Conservation (phyloP, 2,113 vertebrate genomes). For the Hystrix cristata region DNA sequence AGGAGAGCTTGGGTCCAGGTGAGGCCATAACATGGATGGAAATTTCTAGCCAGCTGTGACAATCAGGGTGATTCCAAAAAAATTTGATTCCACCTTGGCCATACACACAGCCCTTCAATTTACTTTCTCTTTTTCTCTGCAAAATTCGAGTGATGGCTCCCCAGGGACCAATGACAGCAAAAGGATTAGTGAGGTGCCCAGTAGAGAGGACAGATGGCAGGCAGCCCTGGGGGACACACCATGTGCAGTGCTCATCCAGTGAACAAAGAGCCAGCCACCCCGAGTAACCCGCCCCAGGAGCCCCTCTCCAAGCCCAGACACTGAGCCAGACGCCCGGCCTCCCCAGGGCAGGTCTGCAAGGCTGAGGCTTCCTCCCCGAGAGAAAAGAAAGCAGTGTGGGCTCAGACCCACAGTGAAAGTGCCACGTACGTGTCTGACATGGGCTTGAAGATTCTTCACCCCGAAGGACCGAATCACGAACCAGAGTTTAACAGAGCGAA, state of each 20-base stretch:
- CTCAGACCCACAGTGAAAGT: background rate
- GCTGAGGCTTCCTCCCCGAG: background rate
- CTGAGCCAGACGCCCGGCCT: background rate
- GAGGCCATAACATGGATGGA: background rate
- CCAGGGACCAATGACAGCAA: background rate
- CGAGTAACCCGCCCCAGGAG: conserved; percentile 45
- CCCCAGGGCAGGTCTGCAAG: conserved; percentile 27
- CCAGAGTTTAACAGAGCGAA: conserved; percentile 98
- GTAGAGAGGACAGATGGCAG: background rate
- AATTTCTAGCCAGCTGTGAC: background rate
- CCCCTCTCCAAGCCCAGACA: background rate
- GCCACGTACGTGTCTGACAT: conserved; percentile 94
- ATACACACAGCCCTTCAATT: background rate
- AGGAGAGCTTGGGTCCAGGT: background rate
- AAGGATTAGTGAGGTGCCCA: background rate
- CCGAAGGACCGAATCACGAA: conserved; percentile 98
- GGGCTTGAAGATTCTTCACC: conserved; percentile 95
- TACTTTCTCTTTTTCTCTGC: background rate
- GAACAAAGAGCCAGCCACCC: background rate
- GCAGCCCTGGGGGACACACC: fast-evolving
- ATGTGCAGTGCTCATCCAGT: background rate
- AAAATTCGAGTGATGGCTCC: background rate
- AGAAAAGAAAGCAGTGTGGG: background rate
- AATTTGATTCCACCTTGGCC: background rate
- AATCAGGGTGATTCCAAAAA: background rate